A percentile compares a stretch with the other conserved stretches of the same genome.
Conservation (phyloP, 2,888 invertebrate genomes). For the Napeogenes sylphis region DNA sequence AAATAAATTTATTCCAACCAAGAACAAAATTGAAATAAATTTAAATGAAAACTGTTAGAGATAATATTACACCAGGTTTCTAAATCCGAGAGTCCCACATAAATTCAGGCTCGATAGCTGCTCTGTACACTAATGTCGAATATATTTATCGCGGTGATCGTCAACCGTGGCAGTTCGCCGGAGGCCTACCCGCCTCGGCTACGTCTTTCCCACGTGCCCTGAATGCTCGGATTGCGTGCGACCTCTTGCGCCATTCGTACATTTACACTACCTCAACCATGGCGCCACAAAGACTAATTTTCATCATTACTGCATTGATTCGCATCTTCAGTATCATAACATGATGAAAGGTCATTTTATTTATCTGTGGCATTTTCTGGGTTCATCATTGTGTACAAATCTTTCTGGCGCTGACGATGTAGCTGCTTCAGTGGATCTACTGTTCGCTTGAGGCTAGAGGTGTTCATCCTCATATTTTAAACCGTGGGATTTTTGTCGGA, state of each 20-base stretch:
- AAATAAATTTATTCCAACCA: too few species aligned
- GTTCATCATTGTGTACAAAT: constrained; percentile 39
- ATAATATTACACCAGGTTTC: constrained; percentile 26
- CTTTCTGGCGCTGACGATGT: constrained; percentile 48
- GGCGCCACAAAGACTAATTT: constrained; percentile 11
- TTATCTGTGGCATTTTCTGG: constrained; percentile 51
- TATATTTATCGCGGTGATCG: constrained; percentile 74
- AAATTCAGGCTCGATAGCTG: constrained; percentile 42
- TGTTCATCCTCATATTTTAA: constrained; percentile 66
- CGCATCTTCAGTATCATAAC: constrained; percentile 41
- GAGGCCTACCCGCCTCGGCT: constrained; percentile 64
- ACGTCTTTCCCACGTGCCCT: constrained; percentile 73
- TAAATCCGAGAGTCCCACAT: constrained; percentile 39
- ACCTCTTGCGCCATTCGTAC: constrained; percentile 60
- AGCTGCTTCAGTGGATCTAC: constrained; percentile 74
- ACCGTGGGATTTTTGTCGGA: constrained; percentile 67
- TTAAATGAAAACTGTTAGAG: constrained; percentile 20
- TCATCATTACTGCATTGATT: constrained; percentile 18
- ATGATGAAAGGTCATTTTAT: constrained; percentile 27
- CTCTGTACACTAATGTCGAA: constrained; percentile 69
- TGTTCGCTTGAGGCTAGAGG: constrained; percentile 71
- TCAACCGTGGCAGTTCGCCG: constrained; percentile 70
- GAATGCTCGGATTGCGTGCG: constrained; percentile 76
- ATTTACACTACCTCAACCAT: constrained; percentile 45
- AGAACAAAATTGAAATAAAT: constrained; percentile 16